Evolutionary conservation across 2,888 invertebrate genomes (phyloP).

Genomic region (Mythimna ferrago): DNA sequence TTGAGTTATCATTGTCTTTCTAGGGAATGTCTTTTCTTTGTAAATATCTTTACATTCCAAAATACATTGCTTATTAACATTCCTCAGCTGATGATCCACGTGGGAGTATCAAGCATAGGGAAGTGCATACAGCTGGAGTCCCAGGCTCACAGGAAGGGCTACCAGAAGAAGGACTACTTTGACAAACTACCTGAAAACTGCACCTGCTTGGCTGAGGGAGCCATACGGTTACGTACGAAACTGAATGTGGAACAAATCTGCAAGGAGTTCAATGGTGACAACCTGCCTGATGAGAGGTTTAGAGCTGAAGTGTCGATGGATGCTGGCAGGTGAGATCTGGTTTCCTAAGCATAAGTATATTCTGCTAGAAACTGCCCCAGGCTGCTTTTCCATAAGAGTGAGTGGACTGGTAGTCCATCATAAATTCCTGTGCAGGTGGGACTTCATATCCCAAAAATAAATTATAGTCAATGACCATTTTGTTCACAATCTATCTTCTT

Average conservation of each 20-base stretch:
- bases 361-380: neutral
- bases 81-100: slow-evolving; percentile 93
- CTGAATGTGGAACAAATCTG: slow-evolving; percentile 88
- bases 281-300: slow-evolving; percentile 66
- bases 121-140: slow-evolving; percentile 92
- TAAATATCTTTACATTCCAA: neutral
- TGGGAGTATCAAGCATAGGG: slow-evolving; percentile 93
- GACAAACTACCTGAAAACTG: slow-evolving; percentile 85
- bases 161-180: slow-evolving; percentile 89
- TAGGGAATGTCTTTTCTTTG: neutral
- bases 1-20: no score
- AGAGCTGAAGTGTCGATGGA: slow-evolving; percentile 88
- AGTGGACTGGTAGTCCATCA: neutral
- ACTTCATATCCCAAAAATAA: neutral
- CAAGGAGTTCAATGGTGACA: slow-evolving; percentile 82
- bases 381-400: neutral
- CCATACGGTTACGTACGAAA: slow-evolving; percentile 86
- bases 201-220: slow-evolving; percentile 77
- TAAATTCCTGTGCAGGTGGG: neutral
- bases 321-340: slow-evolving; percentile 90
- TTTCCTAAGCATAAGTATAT: neutral
- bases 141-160: slow-evolving; percentile 91
- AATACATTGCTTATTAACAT: neutral
- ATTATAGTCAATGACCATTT: neutral
- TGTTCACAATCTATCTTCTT: neutral